phyloP scores from a whole-genome alignment of 2,113 vertebrate genomes.

The Atrichornis clamosus region DNA sequence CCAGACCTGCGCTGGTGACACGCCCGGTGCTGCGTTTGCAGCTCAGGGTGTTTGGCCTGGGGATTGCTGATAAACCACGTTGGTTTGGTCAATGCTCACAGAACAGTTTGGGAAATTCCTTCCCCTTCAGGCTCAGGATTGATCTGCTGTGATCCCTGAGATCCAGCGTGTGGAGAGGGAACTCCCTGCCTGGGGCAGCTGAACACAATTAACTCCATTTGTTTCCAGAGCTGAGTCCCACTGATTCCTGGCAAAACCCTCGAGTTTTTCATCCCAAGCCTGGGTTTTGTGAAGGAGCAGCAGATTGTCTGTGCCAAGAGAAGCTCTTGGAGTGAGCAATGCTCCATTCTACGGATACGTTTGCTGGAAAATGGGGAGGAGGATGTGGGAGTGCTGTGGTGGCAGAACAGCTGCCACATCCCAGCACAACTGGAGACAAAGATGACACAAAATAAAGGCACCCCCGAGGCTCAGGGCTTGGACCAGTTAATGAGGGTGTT shows the following conservation, averaged over 20 bases:
- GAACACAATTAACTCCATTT: not conserved
- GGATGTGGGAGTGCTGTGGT: accelerated
- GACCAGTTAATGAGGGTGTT: not conserved
- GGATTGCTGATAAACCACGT: accelerated
- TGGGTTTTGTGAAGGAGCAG: not conserved
- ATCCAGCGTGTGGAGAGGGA: not conserved
- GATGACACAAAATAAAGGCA: not conserved
- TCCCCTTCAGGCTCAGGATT: not conserved
- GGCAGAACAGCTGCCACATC: not conserved
- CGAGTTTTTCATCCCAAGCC: not conserved
- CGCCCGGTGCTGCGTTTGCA: accelerated
- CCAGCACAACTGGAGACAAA: not conserved
- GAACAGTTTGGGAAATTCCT: not conserved
- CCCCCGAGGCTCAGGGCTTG: not conserved
- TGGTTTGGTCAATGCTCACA: not conserved
- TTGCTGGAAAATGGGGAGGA: not conserved
- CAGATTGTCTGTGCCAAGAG: not conserved
- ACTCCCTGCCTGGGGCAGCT: not conserved
- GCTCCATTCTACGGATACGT: accelerated
- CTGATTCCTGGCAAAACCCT: not conserved
- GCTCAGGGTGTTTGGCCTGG: accelerated
- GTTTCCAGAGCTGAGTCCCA: not conserved
- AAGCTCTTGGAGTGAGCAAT: accelerated
- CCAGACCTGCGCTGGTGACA: accelerated
- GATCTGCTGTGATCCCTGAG: not conserved